Evolutionary conservation across 1,140 invertebrate genomes (phyloP), one percentile per base, ranked within the genome.

Genomic region (Diploscapter pachys): DNA sequence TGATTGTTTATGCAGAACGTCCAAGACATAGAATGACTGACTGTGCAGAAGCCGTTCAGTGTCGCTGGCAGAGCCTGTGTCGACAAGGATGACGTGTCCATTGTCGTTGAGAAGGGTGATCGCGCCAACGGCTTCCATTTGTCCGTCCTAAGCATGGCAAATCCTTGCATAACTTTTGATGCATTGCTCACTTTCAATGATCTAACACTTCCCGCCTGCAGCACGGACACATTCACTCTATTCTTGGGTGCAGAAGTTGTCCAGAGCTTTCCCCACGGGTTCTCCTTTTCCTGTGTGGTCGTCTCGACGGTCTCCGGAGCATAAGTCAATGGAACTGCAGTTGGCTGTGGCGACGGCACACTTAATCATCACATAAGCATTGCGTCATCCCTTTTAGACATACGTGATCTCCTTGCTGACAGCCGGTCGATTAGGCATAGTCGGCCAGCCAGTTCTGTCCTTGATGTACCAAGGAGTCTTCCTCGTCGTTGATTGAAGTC

Each of bases 41-140:
- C 75, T 76, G 9, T 77, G 76, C n/a, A 82, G 71, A 9, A 82
- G 78, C 63, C 73, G 55, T 55, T 82, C 81, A 3, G 81, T 82
- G n/a, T 83, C 81, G 62, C 59, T 64, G 31, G 80, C 69, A 9
- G 79, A 71, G 50, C 81, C 81, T 53, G 81, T 82, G 56, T 82
- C 81, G 31, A 82, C 79, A 2, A 82, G 66, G 6, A 83, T 75
- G n/a, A 73, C 65, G n/a, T 76, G 74, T 48, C 81, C 81, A 56
- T 81, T 81, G 64, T 82, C 81, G 52, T 79, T 82, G 72, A 82
- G 71, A 3, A 82, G 71, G 5, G 81, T 80, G 57, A 82, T 82
- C 8, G 79, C 76, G 31, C 81, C 81, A 53, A 82, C 73, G 4
- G 75, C 67, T 72, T 82, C 81, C 1, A 59, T 59, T 72, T 82